phyloP scores from a whole-genome alignment of 1,140 invertebrate genomes.

The Bicyclus anynana region DNA sequence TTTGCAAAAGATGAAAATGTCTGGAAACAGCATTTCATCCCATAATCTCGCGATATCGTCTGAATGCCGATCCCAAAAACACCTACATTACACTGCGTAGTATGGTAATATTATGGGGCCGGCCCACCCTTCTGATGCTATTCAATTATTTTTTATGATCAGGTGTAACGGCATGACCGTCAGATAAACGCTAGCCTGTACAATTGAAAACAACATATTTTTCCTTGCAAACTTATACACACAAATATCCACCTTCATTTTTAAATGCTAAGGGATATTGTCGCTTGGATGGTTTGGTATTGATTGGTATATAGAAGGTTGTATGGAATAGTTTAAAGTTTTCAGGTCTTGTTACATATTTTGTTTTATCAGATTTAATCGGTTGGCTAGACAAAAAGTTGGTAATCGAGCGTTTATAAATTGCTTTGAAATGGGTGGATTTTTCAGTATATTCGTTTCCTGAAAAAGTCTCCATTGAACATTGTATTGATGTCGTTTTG shows the following conservation, averaged over 20 bases:
- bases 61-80: constrained; percentile 11
- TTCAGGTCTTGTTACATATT: constrained; percentile 11
- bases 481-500: too few species aligned
- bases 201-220: constrained; percentile 5
- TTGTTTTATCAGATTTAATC: constrained; percentile 12
- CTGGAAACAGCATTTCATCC: constrained; percentile 10
- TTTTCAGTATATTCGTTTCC: too few species aligned
- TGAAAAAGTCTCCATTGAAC: too few species aligned
- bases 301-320: neutral
- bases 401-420: too few species aligned
- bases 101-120: constrained; percentile 34
- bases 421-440: too few species aligned
- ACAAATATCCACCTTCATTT: neutral
- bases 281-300: neutral
- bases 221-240: neutral
- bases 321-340: constrained; percentile 12
- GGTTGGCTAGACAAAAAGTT: neutral
- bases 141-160: constrained; percentile 64
- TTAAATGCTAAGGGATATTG: neutral
- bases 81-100: constrained; percentile 16
- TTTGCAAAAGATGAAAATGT: constrained; percentile 15
- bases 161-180: constrained; percentile 45
- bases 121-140: constrained; percentile 23
- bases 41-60: neutral
- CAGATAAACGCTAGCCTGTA: constrained; percentile 25